A percentile compares a stretch with the other conserved stretches of the same genome.
These are phyloP conservation scores for Drosophila busckii DNA, from an alignment of 1,140 invertebrate genomes.

Conservation along the genomic window DNA sequence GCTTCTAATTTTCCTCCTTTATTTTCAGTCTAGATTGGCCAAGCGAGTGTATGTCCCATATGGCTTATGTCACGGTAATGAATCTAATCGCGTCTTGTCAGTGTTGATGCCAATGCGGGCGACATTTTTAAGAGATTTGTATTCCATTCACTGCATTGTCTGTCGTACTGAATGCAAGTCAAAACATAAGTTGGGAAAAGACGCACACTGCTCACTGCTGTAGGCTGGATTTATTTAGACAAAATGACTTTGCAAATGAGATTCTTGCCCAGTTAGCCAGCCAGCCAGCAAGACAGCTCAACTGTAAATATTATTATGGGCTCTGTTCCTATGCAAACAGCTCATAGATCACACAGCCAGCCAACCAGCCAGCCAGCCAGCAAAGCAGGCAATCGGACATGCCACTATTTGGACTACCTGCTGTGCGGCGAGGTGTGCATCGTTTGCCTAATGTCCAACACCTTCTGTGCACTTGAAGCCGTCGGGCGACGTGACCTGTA, in stretches of 20 bases:
- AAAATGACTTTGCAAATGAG: slow-evolving; percentile 78
- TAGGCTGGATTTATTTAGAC: slow-evolving; percentile 77
- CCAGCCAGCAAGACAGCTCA: slow-evolving; percentile 29
- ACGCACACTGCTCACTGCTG: slow-evolving; percentile 21
- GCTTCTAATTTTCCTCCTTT: no score
- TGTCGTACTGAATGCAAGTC: slow-evolving; percentile 43
- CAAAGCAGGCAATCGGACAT: no score
- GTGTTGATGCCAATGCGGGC: no score
- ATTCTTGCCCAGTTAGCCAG: slow-evolving; percentile 43
- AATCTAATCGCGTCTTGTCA: no score
- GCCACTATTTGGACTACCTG: slow-evolving; percentile 41
- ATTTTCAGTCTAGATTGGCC: no score
- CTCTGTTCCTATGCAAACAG: slow-evolving; percentile 62
- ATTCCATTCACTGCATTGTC: slow-evolving; percentile 16
- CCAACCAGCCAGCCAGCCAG: no score
- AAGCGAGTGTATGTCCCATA: no score
- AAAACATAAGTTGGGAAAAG: slow-evolving; percentile 65
- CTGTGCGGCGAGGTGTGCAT: slow-evolving; percentile 59
- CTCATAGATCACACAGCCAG: slow-evolving; percentile 10
- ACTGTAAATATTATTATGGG: slow-evolving; percentile 71
- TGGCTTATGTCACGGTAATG: no score
- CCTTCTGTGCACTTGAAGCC: slow-evolving; percentile 50
- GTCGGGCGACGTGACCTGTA: slow-evolving; percentile 59
- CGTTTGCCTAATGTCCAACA: slow-evolving; percentile 69
- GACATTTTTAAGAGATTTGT: no score